Conservation (phyloP, 2,797 vertebrate genomes). For the Gorsachius magnificus region DNA sequence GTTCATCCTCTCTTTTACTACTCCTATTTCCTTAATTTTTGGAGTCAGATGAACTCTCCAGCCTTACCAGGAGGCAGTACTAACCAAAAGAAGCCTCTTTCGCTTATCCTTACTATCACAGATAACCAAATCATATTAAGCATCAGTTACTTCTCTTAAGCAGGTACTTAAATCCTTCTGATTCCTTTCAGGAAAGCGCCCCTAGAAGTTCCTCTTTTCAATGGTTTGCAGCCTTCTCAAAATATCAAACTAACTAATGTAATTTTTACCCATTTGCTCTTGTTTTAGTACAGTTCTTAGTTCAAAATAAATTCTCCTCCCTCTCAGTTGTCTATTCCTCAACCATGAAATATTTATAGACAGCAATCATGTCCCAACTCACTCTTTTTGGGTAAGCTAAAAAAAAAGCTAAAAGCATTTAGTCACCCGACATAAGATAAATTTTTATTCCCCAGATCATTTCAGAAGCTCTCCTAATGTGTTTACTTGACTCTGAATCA, state of each 20-base stretch:
- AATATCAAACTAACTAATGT: neutral
- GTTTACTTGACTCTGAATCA: neutral
- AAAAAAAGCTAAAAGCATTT: slow-evolving; percentile 39
- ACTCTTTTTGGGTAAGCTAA: slow-evolving; percentile 28
- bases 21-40: neutral
- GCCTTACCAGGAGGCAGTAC: neutral
- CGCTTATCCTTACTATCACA: neutral
- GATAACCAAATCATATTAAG: neutral
- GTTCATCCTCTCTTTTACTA: neutral
- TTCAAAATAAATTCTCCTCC: slow-evolving; percentile 54
- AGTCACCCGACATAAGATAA: slow-evolving; percentile 17
- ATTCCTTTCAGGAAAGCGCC: neutral
- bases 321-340: slow-evolving; percentile 39
- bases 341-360: slow-evolving; percentile 48
- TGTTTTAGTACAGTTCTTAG: slow-evolving; percentile 8
- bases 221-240: neutral
- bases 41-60: neutral
- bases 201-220: neutral
- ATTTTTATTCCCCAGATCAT: neutral
- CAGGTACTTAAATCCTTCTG: neutral
- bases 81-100: neutral
- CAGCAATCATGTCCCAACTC: slow-evolving; percentile 22
- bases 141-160: neutral
- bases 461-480: neutral
- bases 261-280: slow-evolving; percentile 19